These are phyloP conservation scores for Caenorhabditis uteleia DNA, from an alignment of 2,888 invertebrate genomes.

Conservation along the genomic window DNA sequence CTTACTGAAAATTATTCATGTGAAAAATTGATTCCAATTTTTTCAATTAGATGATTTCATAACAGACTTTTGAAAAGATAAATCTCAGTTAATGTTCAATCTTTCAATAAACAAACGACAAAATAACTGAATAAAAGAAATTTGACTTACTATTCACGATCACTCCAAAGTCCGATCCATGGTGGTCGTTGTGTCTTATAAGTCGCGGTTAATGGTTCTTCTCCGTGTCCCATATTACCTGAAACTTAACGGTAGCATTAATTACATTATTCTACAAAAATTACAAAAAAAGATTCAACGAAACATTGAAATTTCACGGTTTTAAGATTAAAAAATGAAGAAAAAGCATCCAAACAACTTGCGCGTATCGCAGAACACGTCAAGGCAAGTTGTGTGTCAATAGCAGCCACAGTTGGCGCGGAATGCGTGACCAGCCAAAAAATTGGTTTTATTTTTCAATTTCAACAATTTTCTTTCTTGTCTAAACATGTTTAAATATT, in stretches of 20 bases:
- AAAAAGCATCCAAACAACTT: conserved; percentile 6
- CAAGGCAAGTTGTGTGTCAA: too few relatives aligned
- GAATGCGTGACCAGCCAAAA: too few relatives aligned
- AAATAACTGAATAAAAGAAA: too few relatives aligned
- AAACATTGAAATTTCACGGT: neutral
- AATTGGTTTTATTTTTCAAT: too few relatives aligned
- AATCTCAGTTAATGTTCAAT: neutral
- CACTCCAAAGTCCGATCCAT: conserved; percentile 62
- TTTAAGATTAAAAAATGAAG: conserved; percentile 1
- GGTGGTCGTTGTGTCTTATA: conserved; percentile 62
- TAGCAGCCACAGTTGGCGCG: too few relatives aligned
- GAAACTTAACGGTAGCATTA: too few relatives aligned
- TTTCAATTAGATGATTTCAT: neutral
- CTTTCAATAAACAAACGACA: neutral
- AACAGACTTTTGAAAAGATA: neutral
- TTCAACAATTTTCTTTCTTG: too few relatives aligned
- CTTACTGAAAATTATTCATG: conserved; percentile 47
- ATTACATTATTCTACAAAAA: conserved; percentile 4
- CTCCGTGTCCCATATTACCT: conserved; percentile 58
- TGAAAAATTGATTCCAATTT: conserved; percentile 5
- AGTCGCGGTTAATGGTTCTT: conserved; percentile 55
- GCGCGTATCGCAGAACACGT: conserved; percentile 10
- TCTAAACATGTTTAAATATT: too few relatives aligned
- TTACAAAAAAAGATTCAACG: neutral
- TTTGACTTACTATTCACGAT: conserved; percentile 57